A percentile compares a stretch with the other conserved stretches of the same genome.
Evolutionary conservation across 2,888 invertebrate genomes (phyloP).

Genomic region (Koerneria pararmatus): DNA sequence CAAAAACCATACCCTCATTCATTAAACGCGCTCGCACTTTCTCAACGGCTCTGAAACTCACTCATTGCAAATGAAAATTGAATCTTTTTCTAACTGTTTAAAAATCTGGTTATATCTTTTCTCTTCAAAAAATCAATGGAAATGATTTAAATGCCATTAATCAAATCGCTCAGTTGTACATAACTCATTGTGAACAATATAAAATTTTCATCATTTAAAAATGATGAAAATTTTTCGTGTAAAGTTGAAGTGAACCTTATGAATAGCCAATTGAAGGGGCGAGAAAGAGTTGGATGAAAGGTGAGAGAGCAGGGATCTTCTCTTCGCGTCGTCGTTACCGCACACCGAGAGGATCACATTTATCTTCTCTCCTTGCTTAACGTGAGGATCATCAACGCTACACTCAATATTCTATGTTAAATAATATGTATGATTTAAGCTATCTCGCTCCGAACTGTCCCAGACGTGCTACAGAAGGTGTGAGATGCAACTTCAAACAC

Average conservation of each 20-base stretch:
- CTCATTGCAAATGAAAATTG: neutral
- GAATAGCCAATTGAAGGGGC: conserved; percentile 61
- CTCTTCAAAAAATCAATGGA: neutral
- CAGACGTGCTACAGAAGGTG: neutral
- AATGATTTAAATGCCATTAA: neutral
- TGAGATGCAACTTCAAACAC: neutral
- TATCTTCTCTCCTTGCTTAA: conserved; percentile 47
- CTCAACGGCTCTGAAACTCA: neutral
- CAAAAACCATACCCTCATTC: conserved; percentile 21
- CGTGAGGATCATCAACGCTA: conserved; percentile 2
- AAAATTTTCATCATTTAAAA: no score
- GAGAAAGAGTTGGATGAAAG: conserved; percentile 60
- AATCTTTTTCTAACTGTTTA: conserved; percentile 1
- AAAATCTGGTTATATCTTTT: neutral
- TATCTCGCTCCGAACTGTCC: neutral
- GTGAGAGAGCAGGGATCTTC: conserved; percentile 35
- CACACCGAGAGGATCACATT: conserved; percentile 31
- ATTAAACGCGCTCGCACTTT: neutral
- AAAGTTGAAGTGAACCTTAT: conserved; percentile 54
- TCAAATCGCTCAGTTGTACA: no score
- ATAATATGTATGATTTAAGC: conserved; percentile 14
- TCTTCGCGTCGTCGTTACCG: conserved; percentile 34
- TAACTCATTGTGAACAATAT: no score
- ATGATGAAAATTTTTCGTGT: conserved; percentile 8
- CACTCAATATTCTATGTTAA: no score